Evolutionary conservation across 53 echinoderm and acorn worm species (phyloP).

Genomic region (Holothuria leucospilota): DNA sequence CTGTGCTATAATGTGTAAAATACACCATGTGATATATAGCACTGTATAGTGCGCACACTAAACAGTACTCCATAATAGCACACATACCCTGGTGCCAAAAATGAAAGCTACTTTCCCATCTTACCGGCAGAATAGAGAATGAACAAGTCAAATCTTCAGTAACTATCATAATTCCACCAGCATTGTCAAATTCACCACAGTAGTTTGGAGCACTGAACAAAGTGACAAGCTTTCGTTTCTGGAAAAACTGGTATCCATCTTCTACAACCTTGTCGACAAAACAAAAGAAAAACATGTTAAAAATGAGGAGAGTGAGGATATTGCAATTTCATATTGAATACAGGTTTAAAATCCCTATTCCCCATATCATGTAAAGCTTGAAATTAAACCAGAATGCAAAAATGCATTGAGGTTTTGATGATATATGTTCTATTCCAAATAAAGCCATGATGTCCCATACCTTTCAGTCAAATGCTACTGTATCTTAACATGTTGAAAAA

Average conservation of each 20-base stretch:
- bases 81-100: too few relatives aligned
- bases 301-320: not conserved
- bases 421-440: too few relatives aligned
- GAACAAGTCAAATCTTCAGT: constrained; percentile 95
- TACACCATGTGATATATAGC: too few relatives aligned
- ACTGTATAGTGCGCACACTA: too few relatives aligned
- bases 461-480: too few relatives aligned
- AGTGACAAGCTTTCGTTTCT: constrained; percentile 97
- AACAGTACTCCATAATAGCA: too few relatives aligned
- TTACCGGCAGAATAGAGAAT: constrained; percentile 95
- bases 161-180: constrained; percentile 93
- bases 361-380: too few relatives aligned
- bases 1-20: too few relatives aligned
- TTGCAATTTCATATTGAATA: not conserved
- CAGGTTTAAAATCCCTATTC: not conserved
- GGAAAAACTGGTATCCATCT: constrained; percentile 99
- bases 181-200: constrained; percentile 99
- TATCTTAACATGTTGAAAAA: too few relatives aligned
- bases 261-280: constrained; percentile 82
- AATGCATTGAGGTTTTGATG: too few relatives aligned
- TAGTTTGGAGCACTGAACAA: constrained; percentile 98
- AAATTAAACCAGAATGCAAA: too few relatives aligned
- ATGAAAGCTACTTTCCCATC: not conserved
- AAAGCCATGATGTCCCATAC: too few relatives aligned
- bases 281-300: not conserved